Conservation (phyloP, 2,888 invertebrate genomes). For the Scaptomyza reducta region DNA sequence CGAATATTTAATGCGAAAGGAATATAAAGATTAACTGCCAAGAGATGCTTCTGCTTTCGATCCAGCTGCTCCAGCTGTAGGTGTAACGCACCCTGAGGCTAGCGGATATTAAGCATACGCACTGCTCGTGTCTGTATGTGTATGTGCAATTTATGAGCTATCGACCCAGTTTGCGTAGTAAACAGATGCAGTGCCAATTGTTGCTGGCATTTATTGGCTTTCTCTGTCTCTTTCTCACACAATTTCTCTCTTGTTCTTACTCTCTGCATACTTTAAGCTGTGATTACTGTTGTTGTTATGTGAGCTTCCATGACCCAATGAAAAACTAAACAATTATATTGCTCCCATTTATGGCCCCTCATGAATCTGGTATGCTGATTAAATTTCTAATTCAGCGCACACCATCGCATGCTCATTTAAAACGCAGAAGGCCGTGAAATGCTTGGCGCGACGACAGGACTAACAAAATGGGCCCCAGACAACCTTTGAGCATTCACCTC, state of each 20-base stretch:
- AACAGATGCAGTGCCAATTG: slow-evolving; percentile 31
- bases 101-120: slow-evolving; percentile 33
- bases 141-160: slow-evolving; percentile 24
- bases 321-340: slow-evolving; percentile 44
- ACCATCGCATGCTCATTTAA: slow-evolving; percentile 58
- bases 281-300: slow-evolving; percentile 22
- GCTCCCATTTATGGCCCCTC: slow-evolving; percentile 36
- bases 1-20: slow-evolving; percentile 75
- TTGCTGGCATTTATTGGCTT: slow-evolving; percentile 28
- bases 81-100: background rate
- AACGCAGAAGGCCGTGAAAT: slow-evolving; percentile 62
- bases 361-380: slow-evolving; percentile 53
- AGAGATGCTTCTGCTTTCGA: slow-evolving; percentile 22
- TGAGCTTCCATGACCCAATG: slow-evolving; percentile 7
- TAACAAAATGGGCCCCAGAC: slow-evolving; percentile 51
- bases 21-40: slow-evolving; percentile 76
- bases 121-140: background rate
- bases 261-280: slow-evolving; percentile 4
- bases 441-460: slow-evolving; percentile 47
- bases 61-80: slow-evolving; percentile 19
- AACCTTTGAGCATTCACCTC: slow-evolving; percentile 2
- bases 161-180: slow-evolving; percentile 25
- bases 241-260: background rate
- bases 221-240: background rate
- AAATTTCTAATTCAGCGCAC: slow-evolving; percentile 58